Evolutionary conservation across 2,888 invertebrate genomes (phyloP).

Genomic region (Mimachlamys varia): DNA sequence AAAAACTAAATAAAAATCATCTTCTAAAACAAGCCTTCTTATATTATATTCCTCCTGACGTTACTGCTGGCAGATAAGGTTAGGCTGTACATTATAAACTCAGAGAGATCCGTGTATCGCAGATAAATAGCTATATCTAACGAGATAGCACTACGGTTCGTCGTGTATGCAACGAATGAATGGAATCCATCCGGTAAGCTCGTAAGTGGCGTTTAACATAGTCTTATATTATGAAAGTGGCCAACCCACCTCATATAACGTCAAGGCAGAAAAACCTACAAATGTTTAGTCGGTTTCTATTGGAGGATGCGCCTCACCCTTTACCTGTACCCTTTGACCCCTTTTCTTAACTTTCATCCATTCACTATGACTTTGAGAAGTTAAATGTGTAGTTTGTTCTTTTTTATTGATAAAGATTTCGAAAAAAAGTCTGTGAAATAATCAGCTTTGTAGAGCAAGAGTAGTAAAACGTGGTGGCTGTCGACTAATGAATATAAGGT

Average conservation of each 20-base stretch:
- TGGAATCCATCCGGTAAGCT: slow-evolving; percentile 36
- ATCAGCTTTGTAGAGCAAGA: background rate
- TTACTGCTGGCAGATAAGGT: background rate
- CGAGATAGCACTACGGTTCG: slow-evolving; percentile 31
- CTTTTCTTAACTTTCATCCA: background rate
- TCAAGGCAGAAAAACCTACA: background rate
- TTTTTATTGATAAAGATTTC: background rate
- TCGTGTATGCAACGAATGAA: slow-evolving; percentile 20
- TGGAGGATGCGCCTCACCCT: background rate
- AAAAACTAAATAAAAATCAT: background rate
- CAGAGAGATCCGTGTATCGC: background rate
- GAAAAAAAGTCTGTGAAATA: background rate
- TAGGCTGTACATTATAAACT: background rate
- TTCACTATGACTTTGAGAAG: slow-evolving; percentile 3
- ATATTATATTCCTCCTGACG: background rate
- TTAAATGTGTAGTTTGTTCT: background rate
- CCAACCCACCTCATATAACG: slow-evolving; percentile 27
- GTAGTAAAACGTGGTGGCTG: background rate
- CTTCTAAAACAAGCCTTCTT: background rate
- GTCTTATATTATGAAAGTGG: slow-evolving; percentile 29
- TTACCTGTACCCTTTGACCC: slow-evolving; percentile 25
- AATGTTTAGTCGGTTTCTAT: background rate
- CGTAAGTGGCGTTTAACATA: slow-evolving; percentile 22
- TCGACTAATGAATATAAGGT: background rate
- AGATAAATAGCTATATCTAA: background rate